phyloP scores from a whole-genome alignment of 2,113 vertebrate genomes.

The Oreochromis aureus region DNA sequence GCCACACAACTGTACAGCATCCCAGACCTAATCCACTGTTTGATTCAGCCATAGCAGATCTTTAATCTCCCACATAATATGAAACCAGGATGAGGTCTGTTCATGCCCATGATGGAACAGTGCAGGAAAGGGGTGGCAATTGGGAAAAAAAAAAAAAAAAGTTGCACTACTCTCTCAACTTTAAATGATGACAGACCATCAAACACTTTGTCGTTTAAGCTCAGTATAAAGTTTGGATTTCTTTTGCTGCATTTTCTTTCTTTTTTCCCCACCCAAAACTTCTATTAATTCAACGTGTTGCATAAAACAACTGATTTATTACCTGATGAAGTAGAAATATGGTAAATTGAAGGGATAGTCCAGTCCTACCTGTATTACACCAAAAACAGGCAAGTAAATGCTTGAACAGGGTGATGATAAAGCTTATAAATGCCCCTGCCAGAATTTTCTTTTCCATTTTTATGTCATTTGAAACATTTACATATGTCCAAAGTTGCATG shows the following conservation, averaged over 20 bases:
- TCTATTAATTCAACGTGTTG: background rate
- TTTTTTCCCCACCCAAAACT: background rate
- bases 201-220: background rate
- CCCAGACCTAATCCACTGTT: background rate
- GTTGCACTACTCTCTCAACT: background rate
- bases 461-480: background rate
- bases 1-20: background rate
- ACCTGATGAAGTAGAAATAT: background rate
- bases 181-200: background rate
- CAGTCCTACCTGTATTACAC: background rate
- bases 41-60: background rate
- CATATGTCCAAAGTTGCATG: background rate
- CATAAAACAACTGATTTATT: background rate
- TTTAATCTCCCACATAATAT: background rate
- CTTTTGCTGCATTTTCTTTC: background rate
- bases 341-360: background rate
- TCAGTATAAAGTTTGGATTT: background rate
- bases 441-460: background rate
- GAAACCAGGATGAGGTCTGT: background rate
- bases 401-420: background rate
- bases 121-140: background rate
- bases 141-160: background rate
- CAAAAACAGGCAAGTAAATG: background rate
- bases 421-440: background rate
- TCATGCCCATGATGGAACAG: background rate